phyloP scores from a whole-genome alignment of 2,797 vertebrate species.

The Setipinna tenuifilis region DNA sequence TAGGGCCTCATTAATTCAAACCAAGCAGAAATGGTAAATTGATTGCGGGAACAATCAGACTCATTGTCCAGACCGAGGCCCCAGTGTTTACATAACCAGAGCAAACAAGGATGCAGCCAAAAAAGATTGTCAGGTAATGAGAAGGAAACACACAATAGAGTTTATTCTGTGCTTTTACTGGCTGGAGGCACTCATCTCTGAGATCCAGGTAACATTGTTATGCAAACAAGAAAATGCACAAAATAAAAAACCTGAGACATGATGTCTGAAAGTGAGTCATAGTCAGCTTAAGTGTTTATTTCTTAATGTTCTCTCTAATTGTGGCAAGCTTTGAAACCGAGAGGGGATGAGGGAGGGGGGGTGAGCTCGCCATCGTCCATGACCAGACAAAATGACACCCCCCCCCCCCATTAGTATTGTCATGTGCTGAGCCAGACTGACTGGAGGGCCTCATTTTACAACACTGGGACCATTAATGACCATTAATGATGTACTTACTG shows the following conservation, averaged over 20 bases:
- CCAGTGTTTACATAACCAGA: constrained; percentile 18
- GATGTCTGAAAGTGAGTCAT: too few relatives aligned
- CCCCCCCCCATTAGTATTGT: constrained; percentile 29
- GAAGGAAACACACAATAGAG: constrained; percentile 27
- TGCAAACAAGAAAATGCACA: background rate
- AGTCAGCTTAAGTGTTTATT: constrained; percentile 17
- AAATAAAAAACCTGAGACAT: background rate
- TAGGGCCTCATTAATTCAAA: constrained; percentile 26
- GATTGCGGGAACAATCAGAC: constrained; percentile 29
- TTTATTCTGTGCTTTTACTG: background rate
- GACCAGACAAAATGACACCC: background rate
- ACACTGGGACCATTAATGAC: constrained; percentile 28
- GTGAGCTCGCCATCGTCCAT: background rate
- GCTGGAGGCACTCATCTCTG: background rate
- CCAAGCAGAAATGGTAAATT: constrained; percentile 27
- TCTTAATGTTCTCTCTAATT: constrained; percentile 28
- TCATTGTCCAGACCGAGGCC: constrained; percentile 26
- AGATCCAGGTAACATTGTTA: background rate
- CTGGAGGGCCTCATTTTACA: constrained; percentile 20
- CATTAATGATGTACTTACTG: background rate
- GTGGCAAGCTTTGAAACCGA: background rate
- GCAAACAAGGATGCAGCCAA: constrained; percentile 35
- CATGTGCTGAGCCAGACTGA: background rate
- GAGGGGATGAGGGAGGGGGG: background rate
- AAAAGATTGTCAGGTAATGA: constrained; percentile 27